Percentiles rank a stretch among this genome's conserved stretches.
These are phyloP conservation scores for Anomalospiza imberbis DNA, from an alignment of 2,797 vertebrate genomes.

Conservation along the genomic window DNA sequence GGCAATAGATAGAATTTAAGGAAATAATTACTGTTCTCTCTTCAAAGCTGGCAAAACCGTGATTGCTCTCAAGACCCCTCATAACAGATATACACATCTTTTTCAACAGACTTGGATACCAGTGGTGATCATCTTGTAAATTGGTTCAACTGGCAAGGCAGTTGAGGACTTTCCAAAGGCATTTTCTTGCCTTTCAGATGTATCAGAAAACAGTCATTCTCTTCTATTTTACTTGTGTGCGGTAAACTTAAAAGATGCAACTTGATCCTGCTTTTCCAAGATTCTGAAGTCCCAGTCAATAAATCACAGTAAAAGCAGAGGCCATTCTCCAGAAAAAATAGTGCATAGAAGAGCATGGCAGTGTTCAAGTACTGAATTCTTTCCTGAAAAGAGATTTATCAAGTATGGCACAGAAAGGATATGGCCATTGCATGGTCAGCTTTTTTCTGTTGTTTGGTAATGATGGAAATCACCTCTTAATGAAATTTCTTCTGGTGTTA, in stretches of 20 bases:
- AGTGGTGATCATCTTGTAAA: background rate
- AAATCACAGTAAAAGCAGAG: background rate
- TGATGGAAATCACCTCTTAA: background rate
- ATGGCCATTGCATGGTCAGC: background rate
- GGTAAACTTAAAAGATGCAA: background rate
- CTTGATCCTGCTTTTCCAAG: background rate
- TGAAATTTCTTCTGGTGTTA: background rate
- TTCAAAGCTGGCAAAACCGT: conserved; percentile 54
- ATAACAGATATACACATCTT: conserved; percentile 38
- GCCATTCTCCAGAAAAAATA: background rate
- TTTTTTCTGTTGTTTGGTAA: conserved; percentile 23
- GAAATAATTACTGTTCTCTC: conserved; percentile 45
- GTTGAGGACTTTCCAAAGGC: background rate
- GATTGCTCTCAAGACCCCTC: conserved; percentile 55
- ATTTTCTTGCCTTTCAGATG: background rate
- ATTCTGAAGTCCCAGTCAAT: background rate
- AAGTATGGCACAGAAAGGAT: background rate
- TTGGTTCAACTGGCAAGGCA: background rate
- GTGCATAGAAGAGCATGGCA: background rate
- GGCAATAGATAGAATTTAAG: conserved; percentile 43
- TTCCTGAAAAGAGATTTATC: background rate
- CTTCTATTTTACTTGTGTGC: background rate
- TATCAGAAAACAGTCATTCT: background rate
- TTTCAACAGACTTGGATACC: background rate
- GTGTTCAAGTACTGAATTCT: background rate